Percentiles rank a stretch among this genome's conserved stretches.
These are phyloP conservation scores for Larimichthys polyactis DNA, from an alignment of 2,113 vertebrate species.

Conservation along the genomic window DNA sequence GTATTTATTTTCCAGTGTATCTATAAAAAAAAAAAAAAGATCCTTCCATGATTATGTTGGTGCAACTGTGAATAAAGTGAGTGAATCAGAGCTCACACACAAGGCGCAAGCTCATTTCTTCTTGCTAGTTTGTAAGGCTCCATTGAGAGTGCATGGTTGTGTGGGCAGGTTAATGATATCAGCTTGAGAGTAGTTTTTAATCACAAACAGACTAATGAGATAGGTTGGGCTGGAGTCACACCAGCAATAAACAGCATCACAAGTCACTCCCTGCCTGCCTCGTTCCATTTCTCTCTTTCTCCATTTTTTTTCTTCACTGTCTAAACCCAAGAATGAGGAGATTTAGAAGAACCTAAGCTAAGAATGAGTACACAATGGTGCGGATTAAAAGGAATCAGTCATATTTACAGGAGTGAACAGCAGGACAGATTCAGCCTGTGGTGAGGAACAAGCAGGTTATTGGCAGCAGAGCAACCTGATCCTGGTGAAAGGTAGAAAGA, in stretches of 20 bases:
- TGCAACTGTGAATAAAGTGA: constrained; percentile 20
- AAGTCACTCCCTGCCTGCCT: not conserved
- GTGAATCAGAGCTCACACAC: constrained; percentile 36
- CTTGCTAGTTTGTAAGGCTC: constrained; percentile 53
- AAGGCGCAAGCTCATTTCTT: constrained; percentile 48
- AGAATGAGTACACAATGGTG: constrained; percentile 34
- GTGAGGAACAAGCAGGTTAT: constrained; percentile 42
- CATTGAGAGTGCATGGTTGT: constrained; percentile 70
- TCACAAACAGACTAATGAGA: constrained; percentile 73
- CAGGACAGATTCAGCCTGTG: constrained; percentile 52
- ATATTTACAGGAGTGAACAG: constrained; percentile 64
- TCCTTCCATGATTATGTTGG: not conserved
- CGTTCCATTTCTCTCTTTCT: not conserved
- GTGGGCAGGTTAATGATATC: constrained; percentile 77
- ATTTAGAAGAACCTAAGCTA: constrained; percentile 38
- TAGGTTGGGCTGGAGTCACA: constrained; percentile 58
- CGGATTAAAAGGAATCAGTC: constrained; percentile 64
- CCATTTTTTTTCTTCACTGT: constrained; percentile 18
- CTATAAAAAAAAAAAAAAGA: not conserved
- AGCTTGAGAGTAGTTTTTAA: constrained; percentile 73
- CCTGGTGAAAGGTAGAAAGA: not conserved
- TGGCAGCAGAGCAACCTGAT: constrained; percentile 36
- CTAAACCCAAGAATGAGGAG: constrained; percentile 34
- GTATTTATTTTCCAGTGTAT: constrained; percentile 4
- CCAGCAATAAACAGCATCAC: constrained; percentile 57